A percentile compares a stretch with the other conserved stretches of the same genome.
These are phyloP conservation scores for Protonemura montana DNA, from an alignment of 2,888 invertebrate genomes.

Conservation along the genomic window DNA sequence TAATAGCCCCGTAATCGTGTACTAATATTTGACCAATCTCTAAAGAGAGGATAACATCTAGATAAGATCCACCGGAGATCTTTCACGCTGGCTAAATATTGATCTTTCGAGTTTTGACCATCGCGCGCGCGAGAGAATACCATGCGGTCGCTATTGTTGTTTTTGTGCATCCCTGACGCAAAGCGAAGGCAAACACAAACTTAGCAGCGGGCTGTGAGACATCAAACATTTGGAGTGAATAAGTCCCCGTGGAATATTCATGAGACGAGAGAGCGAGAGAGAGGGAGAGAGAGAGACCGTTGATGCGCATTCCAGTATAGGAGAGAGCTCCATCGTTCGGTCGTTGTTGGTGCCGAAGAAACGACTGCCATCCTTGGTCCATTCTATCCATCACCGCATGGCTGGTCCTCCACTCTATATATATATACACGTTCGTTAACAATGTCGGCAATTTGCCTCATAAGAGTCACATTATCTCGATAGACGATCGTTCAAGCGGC, in stretches of 20 bases:
- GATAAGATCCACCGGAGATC: neutral
- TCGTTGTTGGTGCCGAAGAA: neutral
- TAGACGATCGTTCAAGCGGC: neutral
- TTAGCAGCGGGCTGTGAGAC: neutral
- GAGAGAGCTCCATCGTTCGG: neutral
- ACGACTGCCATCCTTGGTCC: neutral
- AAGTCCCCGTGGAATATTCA: constrained; percentile 1
- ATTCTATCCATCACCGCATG: neutral
- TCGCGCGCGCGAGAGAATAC: neutral
- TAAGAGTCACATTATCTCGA: neutral
- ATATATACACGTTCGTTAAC: neutral
- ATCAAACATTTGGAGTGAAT: constrained; percentile 12
- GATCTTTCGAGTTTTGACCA: neutral
- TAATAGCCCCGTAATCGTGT: constrained; percentile 7
- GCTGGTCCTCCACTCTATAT: neutral
- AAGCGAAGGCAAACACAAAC: neutral
- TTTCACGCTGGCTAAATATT: constrained; percentile 9
- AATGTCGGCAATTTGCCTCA: neutral
- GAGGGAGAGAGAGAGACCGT: neutral
- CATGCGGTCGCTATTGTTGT: neutral
- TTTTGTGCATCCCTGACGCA: constrained; percentile 1
- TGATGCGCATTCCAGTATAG: neutral
- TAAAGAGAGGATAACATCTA: neutral
- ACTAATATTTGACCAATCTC: constrained; percentile 12
- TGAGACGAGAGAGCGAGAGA: neutral